phyloP scores from a whole-genome alignment of 2,797 vertebrate species.

The Anomalospiza imberbis region DNA sequence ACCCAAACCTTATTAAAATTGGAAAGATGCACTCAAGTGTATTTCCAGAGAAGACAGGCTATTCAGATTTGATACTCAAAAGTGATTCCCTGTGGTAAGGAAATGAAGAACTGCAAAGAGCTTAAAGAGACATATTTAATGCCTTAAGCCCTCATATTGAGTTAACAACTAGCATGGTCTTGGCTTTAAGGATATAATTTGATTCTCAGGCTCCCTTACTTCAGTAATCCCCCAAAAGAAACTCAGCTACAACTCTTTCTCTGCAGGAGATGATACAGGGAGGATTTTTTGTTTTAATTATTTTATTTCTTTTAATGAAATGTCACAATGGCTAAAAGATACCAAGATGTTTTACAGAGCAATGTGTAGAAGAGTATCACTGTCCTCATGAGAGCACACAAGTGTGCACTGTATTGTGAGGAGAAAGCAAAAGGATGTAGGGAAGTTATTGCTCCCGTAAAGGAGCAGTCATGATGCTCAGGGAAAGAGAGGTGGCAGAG shows the following conservation, averaged over 20 bases:
- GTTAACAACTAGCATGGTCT: constrained; percentile 58
- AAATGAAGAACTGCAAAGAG: constrained; percentile 60
- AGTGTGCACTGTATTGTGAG: neutral
- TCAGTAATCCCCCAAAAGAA: constrained; percentile 44
- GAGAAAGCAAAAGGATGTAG: neutral
- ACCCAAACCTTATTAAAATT: constrained; percentile 66
- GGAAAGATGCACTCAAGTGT: constrained; percentile 41
- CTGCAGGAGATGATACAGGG: neutral
- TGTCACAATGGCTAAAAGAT: neutral
- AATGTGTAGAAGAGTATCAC: neutral
- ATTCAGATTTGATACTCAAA: constrained; percentile 53
- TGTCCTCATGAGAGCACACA: neutral
- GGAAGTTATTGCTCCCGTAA: neutral
- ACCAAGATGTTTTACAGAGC: neutral
- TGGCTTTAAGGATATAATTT: constrained; percentile 60
- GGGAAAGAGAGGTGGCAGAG: neutral
- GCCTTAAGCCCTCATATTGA: constrained; percentile 55
- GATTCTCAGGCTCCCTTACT: constrained; percentile 58
- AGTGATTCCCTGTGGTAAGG: constrained; percentile 50
- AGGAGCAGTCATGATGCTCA: neutral
- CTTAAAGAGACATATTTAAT: constrained; percentile 66
- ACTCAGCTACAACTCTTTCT: constrained; percentile 17
- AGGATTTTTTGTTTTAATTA: neutral
- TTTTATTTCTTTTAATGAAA: neutral
- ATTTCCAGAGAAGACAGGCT: constrained; percentile 61